Base-by-base conservation (phyloP, 2,888 invertebrate species). In the Euplexia lucipara region DNA sequence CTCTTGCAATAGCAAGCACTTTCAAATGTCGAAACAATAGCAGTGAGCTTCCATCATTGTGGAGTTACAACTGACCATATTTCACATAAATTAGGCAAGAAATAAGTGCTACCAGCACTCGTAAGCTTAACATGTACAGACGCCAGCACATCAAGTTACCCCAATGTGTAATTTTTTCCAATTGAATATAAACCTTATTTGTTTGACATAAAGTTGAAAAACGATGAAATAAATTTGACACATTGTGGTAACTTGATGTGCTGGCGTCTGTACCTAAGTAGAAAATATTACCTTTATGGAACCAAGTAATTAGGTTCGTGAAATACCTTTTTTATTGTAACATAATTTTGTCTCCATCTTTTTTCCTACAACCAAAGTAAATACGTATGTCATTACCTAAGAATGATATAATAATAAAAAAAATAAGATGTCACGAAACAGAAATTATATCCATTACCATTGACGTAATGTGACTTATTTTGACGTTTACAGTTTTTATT, bases 21-120 rank as follows among this genome's bases (percentile, higher is more conserved):
- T 74, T 76, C 64, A 63, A 67, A 70, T 78, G 49, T 35, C 16
- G 78, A 80, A 73, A 80, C 68, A 75, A 80, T 78, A 66, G 67
- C 53, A 62, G 32, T 26, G 35, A 69, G 63, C 53, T 69, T 70
- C 51, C 61, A 71, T 59, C 58, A 65, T 80, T 63, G 58, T 58
- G 35, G 52, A 69, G 51, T 49, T 39, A 44, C 34, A 42, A 59
- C 30, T 67, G 62, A 61, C 63, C 53, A 62, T 73, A 62, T 73
- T 66, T 66, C 65, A 58, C 69, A 47, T 48, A 63, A 65, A 70
- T 79, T 64, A 62, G 47, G 62, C 44, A 75, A 78, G 52, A 63
- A 54, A 53, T 71, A 75, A 75, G 62, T 70, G 64, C n/a, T n/a
- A n/a, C 4, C 39, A 10, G 54, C 32, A 37, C 42, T 41, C 48